A percentile compares a stretch with the other conserved stretches of the same genome.
Conservation (phyloP, 2,888 invertebrate species). For the Caenorhabditis panamensis region DNA sequence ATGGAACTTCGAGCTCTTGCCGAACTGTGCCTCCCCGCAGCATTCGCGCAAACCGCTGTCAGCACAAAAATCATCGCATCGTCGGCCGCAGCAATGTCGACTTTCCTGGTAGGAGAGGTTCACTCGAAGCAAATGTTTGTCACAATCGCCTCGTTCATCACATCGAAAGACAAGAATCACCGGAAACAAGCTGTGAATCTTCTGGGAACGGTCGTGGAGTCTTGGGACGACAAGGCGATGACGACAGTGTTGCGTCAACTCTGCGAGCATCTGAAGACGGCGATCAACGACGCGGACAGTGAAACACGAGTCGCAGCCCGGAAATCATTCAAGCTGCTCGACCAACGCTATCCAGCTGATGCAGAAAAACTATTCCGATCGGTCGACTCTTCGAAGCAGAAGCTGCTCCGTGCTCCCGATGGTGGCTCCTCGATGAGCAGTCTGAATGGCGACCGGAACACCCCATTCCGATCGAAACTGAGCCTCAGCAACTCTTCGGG, state of each 20-base stretch:
- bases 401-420: background rate
- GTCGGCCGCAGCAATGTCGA: background rate
- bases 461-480: background rate
- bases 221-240: background rate
- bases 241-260: background rate
- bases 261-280: background rate
- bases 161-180: background rate
- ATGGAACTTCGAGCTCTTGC: background rate
- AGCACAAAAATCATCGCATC: slow-evolving; percentile 8
- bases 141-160: background rate
- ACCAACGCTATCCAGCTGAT: background rate
- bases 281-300: background rate
- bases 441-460: background rate
- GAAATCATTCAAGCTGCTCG: background rate
- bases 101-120: background rate
- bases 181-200: background rate
- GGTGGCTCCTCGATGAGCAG: background rate
- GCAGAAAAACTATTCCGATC: background rate
- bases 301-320: background rate
- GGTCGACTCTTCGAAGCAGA: background rate
- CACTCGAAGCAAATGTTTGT: background rate
- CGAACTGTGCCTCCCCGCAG: background rate
- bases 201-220: background rate
- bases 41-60: background rate
- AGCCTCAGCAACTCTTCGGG: too few species aligned